Evolutionary conservation across 2,113 vertebrate species (phyloP).

Genomic region (Herpetotheres cachinnans): DNA sequence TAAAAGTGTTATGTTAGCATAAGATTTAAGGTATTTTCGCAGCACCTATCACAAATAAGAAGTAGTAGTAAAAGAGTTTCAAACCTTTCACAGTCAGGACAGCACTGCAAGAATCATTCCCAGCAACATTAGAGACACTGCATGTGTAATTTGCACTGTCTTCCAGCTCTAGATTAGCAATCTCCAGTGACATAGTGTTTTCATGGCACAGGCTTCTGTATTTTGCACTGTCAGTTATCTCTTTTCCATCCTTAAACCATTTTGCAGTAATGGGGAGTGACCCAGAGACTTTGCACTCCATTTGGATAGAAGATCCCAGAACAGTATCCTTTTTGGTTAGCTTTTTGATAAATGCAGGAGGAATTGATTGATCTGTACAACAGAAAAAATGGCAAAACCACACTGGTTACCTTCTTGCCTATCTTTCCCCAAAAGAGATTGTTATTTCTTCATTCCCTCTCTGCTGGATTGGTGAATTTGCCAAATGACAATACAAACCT

Average conservation of each 20-base stretch:
- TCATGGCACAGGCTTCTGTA: constrained; percentile 88
- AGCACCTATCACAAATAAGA: not conserved
- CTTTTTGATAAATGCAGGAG: constrained; percentile 92
- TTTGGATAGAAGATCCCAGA: constrained; percentile 86
- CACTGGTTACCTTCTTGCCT: constrained; percentile 24
- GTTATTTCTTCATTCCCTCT: not conserved
- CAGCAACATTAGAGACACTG: constrained; percentile 88
- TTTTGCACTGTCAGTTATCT: constrained; percentile 87
- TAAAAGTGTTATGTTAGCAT: not conserved
- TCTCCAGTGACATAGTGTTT: constrained; percentile 84
- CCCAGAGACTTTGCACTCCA: constrained; percentile 92
- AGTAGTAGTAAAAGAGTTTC: constrained; percentile 58
- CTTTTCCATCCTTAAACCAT: constrained; percentile 91
- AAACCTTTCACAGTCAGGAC: constrained; percentile 94
- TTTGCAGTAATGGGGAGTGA: constrained; percentile 92
- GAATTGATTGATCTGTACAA: constrained; percentile 91
- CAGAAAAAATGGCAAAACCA: constrained; percentile 44
- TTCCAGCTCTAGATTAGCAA: constrained; percentile 84
- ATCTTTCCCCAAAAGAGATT: not conserved
- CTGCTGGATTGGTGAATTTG: not conserved
- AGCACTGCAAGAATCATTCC: constrained; percentile 86
- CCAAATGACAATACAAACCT: constrained; percentile 81
- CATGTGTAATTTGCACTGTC: constrained; percentile 91
- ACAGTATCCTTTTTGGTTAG: constrained; percentile 87
- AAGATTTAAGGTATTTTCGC: constrained; percentile 34